Conservation (phyloP, 2,888 invertebrate species). For the Drosophila mimica region DNA sequence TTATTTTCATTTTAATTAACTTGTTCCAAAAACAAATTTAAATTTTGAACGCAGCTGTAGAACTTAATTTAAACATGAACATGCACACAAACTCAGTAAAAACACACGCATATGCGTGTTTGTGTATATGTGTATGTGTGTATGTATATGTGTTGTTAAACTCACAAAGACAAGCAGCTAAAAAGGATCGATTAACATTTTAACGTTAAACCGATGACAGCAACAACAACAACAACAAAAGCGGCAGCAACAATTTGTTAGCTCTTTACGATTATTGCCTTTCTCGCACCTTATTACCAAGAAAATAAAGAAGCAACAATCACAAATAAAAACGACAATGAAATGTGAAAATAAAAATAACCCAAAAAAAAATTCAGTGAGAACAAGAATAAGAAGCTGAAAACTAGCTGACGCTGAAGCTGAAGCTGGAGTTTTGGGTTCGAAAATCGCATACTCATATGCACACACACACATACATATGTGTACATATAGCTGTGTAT, state of each 20-base stretch:
- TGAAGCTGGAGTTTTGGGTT: conserved; percentile 26
- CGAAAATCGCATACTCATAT: conserved; percentile 65
- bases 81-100: background rate
- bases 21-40: background rate
- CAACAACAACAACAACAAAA: conserved; percentile 30
- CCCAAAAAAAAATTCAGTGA: conserved; percentile 40
- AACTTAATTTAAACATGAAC: background rate
- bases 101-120: background rate
- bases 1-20: background rate
- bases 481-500: background rate
- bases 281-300: conserved; percentile 83
- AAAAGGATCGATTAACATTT: conserved; percentile 76
- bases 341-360: conserved; percentile 67
- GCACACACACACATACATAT: background rate
- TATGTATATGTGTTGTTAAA: conserved; percentile 54
- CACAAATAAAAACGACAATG: conserved; percentile 60
- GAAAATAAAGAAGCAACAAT: conserved; percentile 74
- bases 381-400: conserved; percentile 48
- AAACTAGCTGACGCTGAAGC: conserved; percentile 22
- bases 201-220: conserved; percentile 69
- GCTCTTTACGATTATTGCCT: conserved; percentile 83
- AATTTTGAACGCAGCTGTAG: background rate
- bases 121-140: background rate
- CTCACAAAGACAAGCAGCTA: conserved; percentile 35
- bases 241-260: conserved; percentile 76